Conservation (phyloP, 2,797 vertebrate species). For the Phrynocephalus forsythii region DNA sequence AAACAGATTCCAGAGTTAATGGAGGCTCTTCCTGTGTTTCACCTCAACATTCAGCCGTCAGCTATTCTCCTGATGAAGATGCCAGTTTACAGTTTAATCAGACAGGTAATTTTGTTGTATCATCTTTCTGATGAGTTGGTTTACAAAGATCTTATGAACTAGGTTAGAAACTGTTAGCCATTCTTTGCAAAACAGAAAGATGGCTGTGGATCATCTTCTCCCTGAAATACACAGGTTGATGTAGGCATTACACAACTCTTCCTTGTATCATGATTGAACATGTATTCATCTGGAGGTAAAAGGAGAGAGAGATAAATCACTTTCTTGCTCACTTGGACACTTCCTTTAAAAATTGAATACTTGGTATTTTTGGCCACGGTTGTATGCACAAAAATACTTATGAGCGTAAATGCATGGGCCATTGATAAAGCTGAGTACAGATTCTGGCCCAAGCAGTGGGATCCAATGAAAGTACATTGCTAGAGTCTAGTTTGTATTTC, state of each 20-base stretch:
- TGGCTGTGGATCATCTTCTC: no score
- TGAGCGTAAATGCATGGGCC: no score
- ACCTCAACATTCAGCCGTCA: conserved; percentile 74
- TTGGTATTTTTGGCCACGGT: not conserved
- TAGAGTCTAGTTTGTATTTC: not conserved
- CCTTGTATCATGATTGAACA: not conserved
- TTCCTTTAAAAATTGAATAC: conserved; percentile 5
- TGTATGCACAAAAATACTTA: no score
- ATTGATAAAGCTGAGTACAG: not conserved
- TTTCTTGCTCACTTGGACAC: not conserved
- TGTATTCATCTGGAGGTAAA: not conserved
- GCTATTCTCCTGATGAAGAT: conserved; percentile 80
- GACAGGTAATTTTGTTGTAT: conserved; percentile 80
- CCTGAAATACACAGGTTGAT: not conserved
- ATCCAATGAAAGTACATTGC: no score
- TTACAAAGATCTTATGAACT: not conserved
- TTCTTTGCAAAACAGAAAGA: no score
- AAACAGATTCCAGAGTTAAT: conserved; percentile 87
- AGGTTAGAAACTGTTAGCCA: not conserved
- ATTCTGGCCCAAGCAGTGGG: no score
- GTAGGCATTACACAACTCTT: not conserved
- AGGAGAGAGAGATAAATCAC: not conserved
- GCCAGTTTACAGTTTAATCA: conserved; percentile 81
- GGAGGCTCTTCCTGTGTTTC: conserved; percentile 86
- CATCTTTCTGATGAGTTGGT: rapidly evolving